Conservation (phyloP, 2,888 invertebrate species). For the Megalurothrips usitatus region DNA sequence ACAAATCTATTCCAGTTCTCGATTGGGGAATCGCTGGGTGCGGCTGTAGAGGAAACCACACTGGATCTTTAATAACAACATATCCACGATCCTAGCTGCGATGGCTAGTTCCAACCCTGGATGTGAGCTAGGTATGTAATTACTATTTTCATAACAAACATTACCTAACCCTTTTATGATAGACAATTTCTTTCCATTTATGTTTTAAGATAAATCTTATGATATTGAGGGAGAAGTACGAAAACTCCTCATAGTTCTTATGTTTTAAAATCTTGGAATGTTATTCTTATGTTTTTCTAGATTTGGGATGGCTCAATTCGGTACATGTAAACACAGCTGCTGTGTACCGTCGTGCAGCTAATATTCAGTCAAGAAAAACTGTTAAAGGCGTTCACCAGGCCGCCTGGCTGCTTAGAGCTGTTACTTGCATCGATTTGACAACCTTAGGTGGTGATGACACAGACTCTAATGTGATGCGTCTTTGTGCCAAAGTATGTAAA, state of each 20-base stretch:
- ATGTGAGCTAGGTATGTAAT: slow-evolving; percentile 5
- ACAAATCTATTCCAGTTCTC: too few relatives aligned
- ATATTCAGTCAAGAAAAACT: not conserved
- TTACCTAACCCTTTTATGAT: not conserved
- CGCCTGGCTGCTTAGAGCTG: slow-evolving; percentile 74
- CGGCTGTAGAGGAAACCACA: too few relatives aligned
- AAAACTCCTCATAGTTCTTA: too few relatives aligned
- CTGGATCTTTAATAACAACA: too few relatives aligned
- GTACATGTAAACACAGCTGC: not conserved
- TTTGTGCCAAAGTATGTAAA: slow-evolving; percentile 70
- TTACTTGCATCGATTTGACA: slow-evolving; percentile 87
- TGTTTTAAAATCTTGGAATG: not conserved
- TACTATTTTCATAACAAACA: not conserved
- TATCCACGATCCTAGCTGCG: too few relatives aligned
- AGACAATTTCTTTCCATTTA: too few relatives aligned
- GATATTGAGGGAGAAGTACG: too few relatives aligned
- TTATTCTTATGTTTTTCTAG: not conserved
- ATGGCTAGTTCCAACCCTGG: not conserved
- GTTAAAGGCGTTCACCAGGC: slow-evolving; percentile 50
- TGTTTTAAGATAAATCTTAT: too few relatives aligned
- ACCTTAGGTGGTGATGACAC: slow-evolving; percentile 84
- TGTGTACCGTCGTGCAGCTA: not conserved
- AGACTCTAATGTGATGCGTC: slow-evolving; percentile 64
- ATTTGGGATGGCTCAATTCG: slow-evolving; percentile 1
- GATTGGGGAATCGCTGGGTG: too few relatives aligned